These are phyloP conservation scores for Chrosomus eos DNA, from an alignment of 2,797 vertebrate species.

Conservation along the genomic window DNA sequence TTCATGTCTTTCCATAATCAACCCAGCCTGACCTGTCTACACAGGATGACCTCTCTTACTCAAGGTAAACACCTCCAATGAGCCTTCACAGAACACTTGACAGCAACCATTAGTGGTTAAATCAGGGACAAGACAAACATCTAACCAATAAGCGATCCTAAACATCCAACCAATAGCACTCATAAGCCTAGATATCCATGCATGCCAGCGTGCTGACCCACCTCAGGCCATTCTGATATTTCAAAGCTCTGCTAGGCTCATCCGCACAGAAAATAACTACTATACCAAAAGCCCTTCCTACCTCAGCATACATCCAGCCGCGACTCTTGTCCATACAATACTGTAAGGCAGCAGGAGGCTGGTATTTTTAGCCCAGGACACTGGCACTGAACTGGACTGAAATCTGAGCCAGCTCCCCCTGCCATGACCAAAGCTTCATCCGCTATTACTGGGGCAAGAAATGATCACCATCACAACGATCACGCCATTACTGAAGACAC, in stretches of 20 bases:
- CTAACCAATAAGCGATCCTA: neutral
- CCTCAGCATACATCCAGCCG: constrained; percentile 49
- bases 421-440: constrained; percentile 52
- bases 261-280: constrained; percentile 6
- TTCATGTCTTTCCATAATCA: constrained; percentile 27
- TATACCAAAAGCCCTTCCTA: constrained; percentile 34
- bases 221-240: constrained; percentile 9
- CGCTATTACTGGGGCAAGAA: constrained; percentile 44
- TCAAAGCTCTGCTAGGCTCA: constrained; percentile 17
- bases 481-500: neutral
- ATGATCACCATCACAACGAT: constrained; percentile 1
- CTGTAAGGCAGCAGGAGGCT: constrained; percentile 55
- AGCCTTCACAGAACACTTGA: neutral
- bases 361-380: constrained; percentile 63
- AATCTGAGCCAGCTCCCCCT: constrained; percentile 65
- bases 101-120: neutral
- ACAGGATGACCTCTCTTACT: neutral
- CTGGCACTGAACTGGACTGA: constrained; percentile 61
- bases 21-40: constrained; percentile 8
- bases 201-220: constrained; percentile 2
- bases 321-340: constrained; percentile 60
- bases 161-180: neutral
- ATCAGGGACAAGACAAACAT: neutral
- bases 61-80: neutral
- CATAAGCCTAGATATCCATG: constrained; percentile 33